Evolutionary conservation across 2,888 invertebrate genomes (phyloP), one percentile per base, ranked within the genome.

Genomic region (Macaria notata): DNA sequence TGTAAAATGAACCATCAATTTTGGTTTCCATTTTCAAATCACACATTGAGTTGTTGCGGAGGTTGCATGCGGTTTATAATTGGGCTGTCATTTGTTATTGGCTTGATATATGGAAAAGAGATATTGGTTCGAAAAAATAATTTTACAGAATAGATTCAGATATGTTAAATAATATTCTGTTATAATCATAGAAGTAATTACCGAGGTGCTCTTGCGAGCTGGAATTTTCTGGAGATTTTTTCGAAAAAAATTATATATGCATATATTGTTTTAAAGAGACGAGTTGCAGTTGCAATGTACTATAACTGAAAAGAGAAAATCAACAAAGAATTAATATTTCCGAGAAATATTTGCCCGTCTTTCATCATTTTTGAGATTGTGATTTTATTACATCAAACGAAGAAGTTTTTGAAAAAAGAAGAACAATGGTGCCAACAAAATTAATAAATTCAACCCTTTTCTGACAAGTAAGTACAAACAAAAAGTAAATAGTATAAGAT

Each of bases 381-480:
- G n/a, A n/a, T n/a, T n/a, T n/a, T 43, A 29, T 19, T 48, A 50
- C 54, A 51, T 54, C 51, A 59, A 59, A 54, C 19, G 41, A 8
- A 30, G 30, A 51, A 51, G 43, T 51, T 59, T 39, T 29, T 4
- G 4, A 45, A 50, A 54, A 39, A 54, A 45, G 54, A 54, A 48
- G 54, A 59, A 59, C 54, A 51, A 55, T 55, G 42, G 48, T 48
- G 50, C 30, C 49, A 56, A 59, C 46, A 50, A 56, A 55, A 62
- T 66, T 62, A 61, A 56, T 64, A 62, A 59, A 57, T 66, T 59
- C 48, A 61, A 66, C 63, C 64, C 68, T 64, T 54, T 59, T 61
- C 49, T 43, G 55, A 57, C 59, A 63, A 58, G 51, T 55, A 46
- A 49, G 46, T 51, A 43, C 52, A 61, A 66, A 60, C 66, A 65